Percentiles rank a stretch among this genome's conserved stretches.
Evolutionary conservation across 2,888 invertebrate genomes (phyloP).

Genomic region (Azorinus chamasolen): DNA sequence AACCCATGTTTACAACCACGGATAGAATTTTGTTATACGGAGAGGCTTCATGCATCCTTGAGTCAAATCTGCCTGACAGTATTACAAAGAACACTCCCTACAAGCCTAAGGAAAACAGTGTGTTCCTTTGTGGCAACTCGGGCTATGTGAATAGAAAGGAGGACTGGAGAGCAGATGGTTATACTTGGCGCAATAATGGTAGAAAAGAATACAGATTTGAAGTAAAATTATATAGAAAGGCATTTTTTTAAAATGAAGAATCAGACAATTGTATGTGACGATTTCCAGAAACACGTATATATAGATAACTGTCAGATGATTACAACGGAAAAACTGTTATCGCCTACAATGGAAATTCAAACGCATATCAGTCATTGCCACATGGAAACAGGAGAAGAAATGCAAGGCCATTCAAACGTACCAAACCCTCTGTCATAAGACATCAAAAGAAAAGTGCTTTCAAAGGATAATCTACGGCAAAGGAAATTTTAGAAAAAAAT

Average conservation of each 20-base stretch:
- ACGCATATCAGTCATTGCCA: background rate
- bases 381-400: constrained; percentile 2
- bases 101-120: background rate
- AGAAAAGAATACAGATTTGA: background rate
- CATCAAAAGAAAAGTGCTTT: too few relatives aligned
- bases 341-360: constrained; percentile 8
- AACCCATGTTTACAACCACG: too few relatives aligned
- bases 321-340: constrained; percentile 12
- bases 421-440: background rate
- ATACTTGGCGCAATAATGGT: constrained; percentile 20
- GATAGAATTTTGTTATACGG: too few relatives aligned
- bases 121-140: background rate
- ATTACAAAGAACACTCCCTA: background rate
- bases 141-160: background rate
- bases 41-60: too few relatives aligned
- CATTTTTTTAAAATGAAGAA: constrained; percentile 18
- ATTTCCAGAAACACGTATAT: constrained; percentile 16
- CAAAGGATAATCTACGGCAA: too few relatives aligned
- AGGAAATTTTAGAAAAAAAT: too few relatives aligned
- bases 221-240: background rate
- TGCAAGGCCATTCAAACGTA: background rate
- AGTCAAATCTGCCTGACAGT: too few relatives aligned
- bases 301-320: background rate
- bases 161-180: constrained; percentile 23
- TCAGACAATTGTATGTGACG: background rate